Evolutionary conservation across 2,888 invertebrate species (phyloP).

Genomic region (Metalampra italica): DNA sequence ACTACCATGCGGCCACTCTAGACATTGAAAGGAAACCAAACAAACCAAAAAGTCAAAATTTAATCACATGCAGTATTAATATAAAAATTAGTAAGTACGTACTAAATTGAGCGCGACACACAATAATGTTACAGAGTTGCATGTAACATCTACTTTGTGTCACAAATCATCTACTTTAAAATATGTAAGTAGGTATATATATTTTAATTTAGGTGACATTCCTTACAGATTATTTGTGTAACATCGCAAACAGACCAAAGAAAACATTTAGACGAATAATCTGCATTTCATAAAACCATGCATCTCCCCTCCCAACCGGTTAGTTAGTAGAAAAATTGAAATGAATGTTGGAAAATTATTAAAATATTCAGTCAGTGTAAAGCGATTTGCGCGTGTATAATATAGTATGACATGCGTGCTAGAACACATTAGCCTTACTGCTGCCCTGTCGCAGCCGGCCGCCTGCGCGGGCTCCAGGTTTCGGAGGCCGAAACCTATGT

Average conservation of each 20-base stretch:
- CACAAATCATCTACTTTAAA: neutral
- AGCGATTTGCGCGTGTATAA: neutral
- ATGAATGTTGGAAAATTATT: neutral
- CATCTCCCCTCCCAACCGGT: neutral
- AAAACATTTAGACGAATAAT: neutral
- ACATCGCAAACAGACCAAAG: slow-evolving; percentile 2
- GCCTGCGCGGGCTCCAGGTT: slow-evolving; percentile 65
- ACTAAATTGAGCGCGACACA: neutral
- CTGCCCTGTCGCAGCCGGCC: slow-evolving; percentile 61
- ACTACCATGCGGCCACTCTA: slow-evolving; percentile 77
- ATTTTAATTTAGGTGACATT: neutral
- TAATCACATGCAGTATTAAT: slow-evolving; percentile 51
- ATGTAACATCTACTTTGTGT: slow-evolving; percentile 6
- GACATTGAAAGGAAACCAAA: slow-evolving; percentile 54
- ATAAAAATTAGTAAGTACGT: slow-evolving; percentile 7
- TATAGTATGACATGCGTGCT: slow-evolving; percentile 38
- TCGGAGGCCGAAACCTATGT: slow-evolving; percentile 66
- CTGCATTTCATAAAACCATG: slow-evolving; percentile 2
- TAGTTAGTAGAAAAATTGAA: slow-evolving; percentile 4
- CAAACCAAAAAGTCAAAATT: slow-evolving; percentile 60
- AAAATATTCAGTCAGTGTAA: neutral
- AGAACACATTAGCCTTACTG: slow-evolving; percentile 61
- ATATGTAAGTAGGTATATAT: neutral
- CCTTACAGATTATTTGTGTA: slow-evolving; percentile 8
- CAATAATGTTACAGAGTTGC: neutral